A percentile compares a stretch with the other conserved stretches of the same genome.
phyloP scores from a whole-genome alignment of 92 coral and sea anemone species.

The Umimayanthus kanabou region DNA sequence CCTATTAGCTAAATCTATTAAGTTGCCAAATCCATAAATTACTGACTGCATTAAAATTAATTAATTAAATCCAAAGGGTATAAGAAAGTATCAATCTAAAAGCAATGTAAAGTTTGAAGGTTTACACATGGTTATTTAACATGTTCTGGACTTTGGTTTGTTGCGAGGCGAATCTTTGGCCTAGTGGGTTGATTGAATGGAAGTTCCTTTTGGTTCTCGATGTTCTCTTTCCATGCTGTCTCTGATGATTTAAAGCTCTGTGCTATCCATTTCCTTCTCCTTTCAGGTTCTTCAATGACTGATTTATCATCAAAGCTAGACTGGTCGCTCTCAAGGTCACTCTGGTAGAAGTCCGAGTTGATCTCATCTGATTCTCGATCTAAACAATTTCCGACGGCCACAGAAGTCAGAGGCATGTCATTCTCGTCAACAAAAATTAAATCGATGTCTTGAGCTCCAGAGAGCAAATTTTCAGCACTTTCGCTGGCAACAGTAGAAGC shows the following conservation, averaged over 20 bases:
- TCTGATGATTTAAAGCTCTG: no score
- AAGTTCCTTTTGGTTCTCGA: neutral
- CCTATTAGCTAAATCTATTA: no score
- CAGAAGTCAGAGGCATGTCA: constrained; percentile 44
- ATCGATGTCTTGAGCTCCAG: constrained; percentile 36
- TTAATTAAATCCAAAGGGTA: no score
- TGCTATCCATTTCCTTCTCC: no score
- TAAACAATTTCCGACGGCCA: constrained; percentile 39
- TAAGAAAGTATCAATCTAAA: no score
- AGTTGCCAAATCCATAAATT: no score
- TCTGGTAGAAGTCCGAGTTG: constrained; percentile 50
- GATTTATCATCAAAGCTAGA: constrained; percentile 13
- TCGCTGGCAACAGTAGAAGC: constrained; percentile 49
- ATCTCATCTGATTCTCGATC: constrained; percentile 48
- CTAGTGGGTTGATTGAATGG: no score
- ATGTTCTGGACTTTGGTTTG: constrained; percentile 10
- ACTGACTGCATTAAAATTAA: no score
- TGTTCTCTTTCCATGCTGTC: constrained; percentile 12
- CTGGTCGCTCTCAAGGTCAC: constrained; percentile 39
- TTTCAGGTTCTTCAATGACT: neutral
- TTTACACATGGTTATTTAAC: neutral
- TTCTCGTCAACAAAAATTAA: constrained; percentile 49
- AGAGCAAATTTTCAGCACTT: constrained; percentile 27
- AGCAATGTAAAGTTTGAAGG: no score
- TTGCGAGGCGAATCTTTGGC: constrained; percentile 14